Evolutionary conservation across 2,888 invertebrate species (phyloP).

Genomic region (Drosophila rellima): DNA sequence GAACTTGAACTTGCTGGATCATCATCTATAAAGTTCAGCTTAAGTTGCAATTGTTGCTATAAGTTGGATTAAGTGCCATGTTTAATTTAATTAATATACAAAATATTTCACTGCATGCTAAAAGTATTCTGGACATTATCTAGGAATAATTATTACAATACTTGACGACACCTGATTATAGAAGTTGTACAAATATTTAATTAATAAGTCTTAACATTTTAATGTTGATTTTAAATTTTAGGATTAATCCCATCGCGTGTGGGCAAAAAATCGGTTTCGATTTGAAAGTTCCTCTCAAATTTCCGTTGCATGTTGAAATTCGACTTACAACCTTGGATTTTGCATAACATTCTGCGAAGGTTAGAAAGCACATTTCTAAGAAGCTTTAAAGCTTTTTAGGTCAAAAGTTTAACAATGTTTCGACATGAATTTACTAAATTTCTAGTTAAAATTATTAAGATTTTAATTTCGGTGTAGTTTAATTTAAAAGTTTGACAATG

Average conservation of each 20-base stretch:
- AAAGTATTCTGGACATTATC: no score
- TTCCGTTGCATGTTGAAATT: background rate
- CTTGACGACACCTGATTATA: no score
- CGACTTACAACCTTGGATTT: background rate
- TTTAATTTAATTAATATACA: no score
- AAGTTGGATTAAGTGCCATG: no score
- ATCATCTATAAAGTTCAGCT: conserved; percentile 3
- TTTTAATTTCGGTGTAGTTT: background rate
- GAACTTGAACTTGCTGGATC: conserved; percentile 18
- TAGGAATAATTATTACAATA: no score
- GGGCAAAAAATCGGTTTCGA: no score
- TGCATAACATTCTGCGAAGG: background rate
- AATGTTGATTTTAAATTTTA: background rate
- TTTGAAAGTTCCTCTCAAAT: background rate
- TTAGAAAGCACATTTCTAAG: background rate
- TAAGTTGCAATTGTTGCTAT: background rate
- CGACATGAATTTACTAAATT: background rate
- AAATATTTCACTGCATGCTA: no score
- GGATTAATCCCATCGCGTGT: background rate
- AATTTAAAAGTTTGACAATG: background rate
- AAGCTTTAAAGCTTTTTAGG: background rate
- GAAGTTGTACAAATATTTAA: no score
- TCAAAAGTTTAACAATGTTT: background rate
- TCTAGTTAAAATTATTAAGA: background rate
- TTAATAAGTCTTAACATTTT: no score